Evolutionary conservation across 2,888 invertebrate species (phyloP), one percentile per base, ranked within the genome.

Genomic region (Napeogenes sylphis): DNA sequence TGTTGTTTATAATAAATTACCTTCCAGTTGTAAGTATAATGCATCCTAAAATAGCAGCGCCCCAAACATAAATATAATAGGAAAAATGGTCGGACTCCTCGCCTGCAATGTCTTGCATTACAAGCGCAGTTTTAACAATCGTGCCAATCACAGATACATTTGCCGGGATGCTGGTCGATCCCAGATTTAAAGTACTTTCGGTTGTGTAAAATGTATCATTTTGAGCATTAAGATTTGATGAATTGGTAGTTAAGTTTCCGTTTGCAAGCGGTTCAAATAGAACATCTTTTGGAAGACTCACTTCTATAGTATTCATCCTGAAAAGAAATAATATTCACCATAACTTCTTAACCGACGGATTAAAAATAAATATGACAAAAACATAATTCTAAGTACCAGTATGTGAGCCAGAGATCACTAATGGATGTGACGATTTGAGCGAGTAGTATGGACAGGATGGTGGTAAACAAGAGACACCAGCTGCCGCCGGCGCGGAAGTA

Each of bases 321-420:
- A 62, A 78, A 51, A 56, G 62, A 58, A 21, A 61, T 47, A 14
- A 33, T 21, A 6, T 6, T 30, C 30, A n/a, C 10, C 30, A 30
- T 10, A 30, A 30, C 6, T 8, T 33, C 47, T 33, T 13, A 55
- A 14, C 42, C 42, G 42, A 42, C 4, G 38, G 35, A 14, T 42
- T 8, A 10, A 42, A 10, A 10, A 32, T 38, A 46, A 38, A 30
- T 45, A 58, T 12, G 42, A 38, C 33, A 42, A 42, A 59, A 42
- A 10, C 10, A 42, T 42, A 84, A 35, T 35, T 35, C 4, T 35
- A 35, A 35, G 6, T 82, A 95, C 96, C 96, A 96, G 73, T 92
- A 83, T 2, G 94, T 94, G 0, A 96, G 91, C 95, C 95, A 96
- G 76, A 94, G 93, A 81, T 97, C 96, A 56, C 93, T 91, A 58